Conservation (phyloP, 2,888 invertebrate genomes). For the Platypus cylindrus region DNA sequence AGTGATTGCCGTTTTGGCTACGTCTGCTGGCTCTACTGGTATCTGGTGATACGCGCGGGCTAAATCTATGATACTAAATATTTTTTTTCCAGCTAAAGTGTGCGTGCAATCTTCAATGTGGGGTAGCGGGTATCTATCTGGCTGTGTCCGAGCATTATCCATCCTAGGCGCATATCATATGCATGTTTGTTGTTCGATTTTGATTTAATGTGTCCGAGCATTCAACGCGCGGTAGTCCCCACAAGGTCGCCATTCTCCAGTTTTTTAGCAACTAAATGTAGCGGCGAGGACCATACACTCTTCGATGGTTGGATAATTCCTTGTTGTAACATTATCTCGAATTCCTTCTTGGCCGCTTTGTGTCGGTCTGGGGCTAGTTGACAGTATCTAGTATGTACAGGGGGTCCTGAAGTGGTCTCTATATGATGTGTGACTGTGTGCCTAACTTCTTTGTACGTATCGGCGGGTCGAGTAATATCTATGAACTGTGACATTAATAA, state of each 20-base stretch:
- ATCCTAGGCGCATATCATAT: too few species aligned
- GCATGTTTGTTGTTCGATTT: too few species aligned
- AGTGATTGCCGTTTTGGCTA: slow-evolving; percentile 3
- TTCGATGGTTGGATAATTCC: slow-evolving; percentile 18
- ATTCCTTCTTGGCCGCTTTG: slow-evolving; percentile 22
- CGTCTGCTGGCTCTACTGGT: slow-evolving; percentile 1
- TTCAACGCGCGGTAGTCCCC: slow-evolving; percentile 25
- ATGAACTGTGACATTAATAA: too few species aligned
- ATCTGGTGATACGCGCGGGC: slow-evolving; percentile 2
- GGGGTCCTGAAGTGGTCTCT: slow-evolving; percentile 13
- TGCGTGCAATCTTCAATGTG: slow-evolving; percentile 18
- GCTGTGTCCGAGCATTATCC: slow-evolving; percentile 22
- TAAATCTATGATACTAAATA: slow-evolving; percentile 2
- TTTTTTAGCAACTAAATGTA: slow-evolving; percentile 26
- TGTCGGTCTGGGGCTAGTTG: slow-evolving; percentile 23
- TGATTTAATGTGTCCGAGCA: too few species aligned
- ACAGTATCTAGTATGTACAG: slow-evolving; percentile 25
- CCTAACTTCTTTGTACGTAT: too few species aligned
- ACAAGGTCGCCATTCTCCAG: slow-evolving; percentile 24
- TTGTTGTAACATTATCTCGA: slow-evolving; percentile 22
- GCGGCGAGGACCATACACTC: slow-evolving; percentile 24
- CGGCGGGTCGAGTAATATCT: too few species aligned
- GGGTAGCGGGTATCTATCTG: slow-evolving; percentile 22
- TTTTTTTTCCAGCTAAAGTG: background rate
- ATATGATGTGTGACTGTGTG: slow-evolving; percentile 1